Evolutionary conservation across 2,888 invertebrate species (phyloP), one percentile per base, ranked within the genome.

Genomic region (Drosophila putrida): DNA sequence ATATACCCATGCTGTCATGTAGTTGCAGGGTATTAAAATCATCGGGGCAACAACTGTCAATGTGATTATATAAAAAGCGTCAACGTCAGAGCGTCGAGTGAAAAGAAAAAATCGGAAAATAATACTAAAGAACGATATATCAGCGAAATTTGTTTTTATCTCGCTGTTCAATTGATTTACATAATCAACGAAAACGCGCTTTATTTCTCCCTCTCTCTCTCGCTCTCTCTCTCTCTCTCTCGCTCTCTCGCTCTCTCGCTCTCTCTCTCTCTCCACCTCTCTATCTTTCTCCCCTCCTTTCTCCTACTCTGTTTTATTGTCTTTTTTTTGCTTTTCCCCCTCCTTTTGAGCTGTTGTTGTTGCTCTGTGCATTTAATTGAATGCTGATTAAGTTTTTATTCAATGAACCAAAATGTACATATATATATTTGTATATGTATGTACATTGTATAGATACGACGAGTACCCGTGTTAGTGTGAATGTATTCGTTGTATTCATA

Each of bases 341-440:
- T 11, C 46, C 33, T 15, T 15, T 47, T 44, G 43, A 47, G 31
- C 35, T 51, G 25, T 50, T 51, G 25, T 50, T 51, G 49, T 47
- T 44, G 43, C 51, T 65, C 69, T 74, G 67, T 77, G 89, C 82
- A 86, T 83, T 83, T 83, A 83, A 83, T 83, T 88, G 89, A 83
- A 83, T 80, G 89, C 82, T 83, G 82, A 83, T 83, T 83, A 83
- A 83, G 82, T 83, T 83, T 82, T 88, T 80, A 83, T 83, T 83
- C 83, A 83, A 83, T 83, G 89, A 80, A 88, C 70, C 76, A 79
- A 76, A 74, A 62, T 75, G 76, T 75, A 61, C 55, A 64, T 44
- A 68, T 20, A 61, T 41, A 49, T 39, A 64, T 44, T 66, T 20
- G 59, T 41, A 49, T 39, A 39, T 20, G 20, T 20, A 20, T 36